Base-by-base conservation (phyloP, 2,113 vertebrate species). In the Rousettus leschenaultii region DNA sequence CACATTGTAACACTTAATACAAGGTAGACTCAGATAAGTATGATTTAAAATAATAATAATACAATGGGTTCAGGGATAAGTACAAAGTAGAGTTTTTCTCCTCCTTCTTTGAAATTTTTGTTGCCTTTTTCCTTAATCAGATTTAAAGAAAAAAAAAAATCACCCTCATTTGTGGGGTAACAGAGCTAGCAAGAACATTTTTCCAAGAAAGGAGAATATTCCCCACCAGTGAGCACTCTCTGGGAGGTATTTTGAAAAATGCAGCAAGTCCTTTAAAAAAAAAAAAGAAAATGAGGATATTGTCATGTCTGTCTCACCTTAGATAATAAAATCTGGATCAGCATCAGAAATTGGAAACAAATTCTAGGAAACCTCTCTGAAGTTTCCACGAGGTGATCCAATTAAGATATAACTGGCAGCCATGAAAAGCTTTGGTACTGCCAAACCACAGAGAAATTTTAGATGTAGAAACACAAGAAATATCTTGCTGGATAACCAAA, bases 361-460 rank as follows among this genome's bases (percentile, higher is more conserved):
- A 97, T 71, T 91, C 86, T 91, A 95, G 74, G 86, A 94, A 53
- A 84, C 45, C 84, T 97, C 0, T 9, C 89, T 94, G 74, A 78
- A 97, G 83, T 43, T 97, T 94, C 93, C 97, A 86, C 30, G 71
- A 97, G 40, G 90, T 97, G 97, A 57, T 98, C 91, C 89, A 96
- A 97, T 92, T 77, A 97, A 97, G 90, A 89, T 79, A 95, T 14
- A n/a, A 59, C 55, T 94, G 87, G 35, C 91, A 94, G 70, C 85
- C 55, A 93, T 92, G 30, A 82, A 96, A 97, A 97, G 11, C 87
- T 82, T 88, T 1, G 14, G 90, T 65, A 0, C 83, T 96, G 98
- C 95, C 94, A 98, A 98, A 89, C 24, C 91, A 95, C 74, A 68
- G 63, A 78, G 82, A 97, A 97, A 98, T 96, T 94, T 77, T 93